Base-by-base conservation (phyloP, 1,140 invertebrate species). In the Drosophila busckii region DNA sequence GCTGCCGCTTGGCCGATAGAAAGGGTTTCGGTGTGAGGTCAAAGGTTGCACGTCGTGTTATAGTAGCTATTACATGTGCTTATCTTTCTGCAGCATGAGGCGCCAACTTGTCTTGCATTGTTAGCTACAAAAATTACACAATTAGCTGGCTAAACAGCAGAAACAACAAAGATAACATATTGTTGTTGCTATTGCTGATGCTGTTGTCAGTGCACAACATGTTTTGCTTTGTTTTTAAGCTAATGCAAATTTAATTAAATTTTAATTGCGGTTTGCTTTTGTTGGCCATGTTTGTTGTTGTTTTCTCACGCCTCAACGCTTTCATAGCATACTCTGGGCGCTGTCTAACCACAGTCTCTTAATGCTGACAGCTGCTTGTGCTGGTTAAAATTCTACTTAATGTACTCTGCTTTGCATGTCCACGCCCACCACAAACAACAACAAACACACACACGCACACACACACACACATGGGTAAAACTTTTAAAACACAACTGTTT, bases 221-320 rank as follows among this genome's bases (percentile, higher is more conserved):
- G 34, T 49, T 56, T 16, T 8, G 45, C 28, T 17, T 40, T 17
- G 48, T 35, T 61, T 50, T 53, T 41, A 44, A 42, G 19, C 55
- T 53, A 73, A 70, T 56, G 46, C 25, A 62, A 54, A 53, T 55
- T 66, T 76, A 70, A 23, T 49, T 37, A 8, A 48, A 56, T 13
- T 62, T 49, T 17, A 42, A 66, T 70, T 56, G 61, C 60, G 66
- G 17, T 70, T 68, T 48, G 23, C 15, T 23, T 49, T 26, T 6
- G 15, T 0, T 41, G 3, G 2, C 8, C 15, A 41, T 42, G 23
- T 23, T 7, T n/a, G n/a, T 41, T 29, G 25, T 50, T 31, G n/a
- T 23, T 49, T 16, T 56, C 23, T 64, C 20, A 70, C 60, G 42
- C 44, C 35, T 54, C 46, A 46, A 10, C 37, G 34, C 15, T 12